Conservation (phyloP, 2,797 vertebrate genomes). For the Schizopygopsis malacanthus region DNA sequence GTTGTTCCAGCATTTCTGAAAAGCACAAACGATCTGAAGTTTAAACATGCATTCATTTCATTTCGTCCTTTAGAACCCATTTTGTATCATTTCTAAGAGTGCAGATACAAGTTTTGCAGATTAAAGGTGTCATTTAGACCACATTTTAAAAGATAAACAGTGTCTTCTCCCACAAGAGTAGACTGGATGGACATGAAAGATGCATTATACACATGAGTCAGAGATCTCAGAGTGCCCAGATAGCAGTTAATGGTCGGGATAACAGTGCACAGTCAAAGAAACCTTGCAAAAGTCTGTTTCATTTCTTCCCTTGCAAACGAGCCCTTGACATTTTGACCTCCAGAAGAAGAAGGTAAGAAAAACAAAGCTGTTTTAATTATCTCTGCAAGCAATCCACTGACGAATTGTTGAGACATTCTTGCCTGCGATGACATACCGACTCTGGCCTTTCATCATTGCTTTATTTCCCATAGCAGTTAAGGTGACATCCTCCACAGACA, state of each 20-base stretch:
- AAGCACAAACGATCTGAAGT: background rate
- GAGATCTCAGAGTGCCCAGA: constrained; percentile 9
- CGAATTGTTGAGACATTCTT: constrained; percentile 12
- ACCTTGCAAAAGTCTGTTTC: background rate
- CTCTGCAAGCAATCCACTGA: constrained; percentile 10
- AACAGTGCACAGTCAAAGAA: constrained; percentile 24
- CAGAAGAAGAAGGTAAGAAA: constrained; percentile 15
- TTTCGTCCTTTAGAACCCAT: background rate
- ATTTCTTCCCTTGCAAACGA: constrained; percentile 15
- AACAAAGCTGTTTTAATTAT: constrained; percentile 31
- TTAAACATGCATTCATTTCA: background rate
- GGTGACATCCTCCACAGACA: constrained; percentile 45
- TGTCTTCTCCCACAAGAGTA: background rate
- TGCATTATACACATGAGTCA: constrained; percentile 28
- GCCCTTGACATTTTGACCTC: constrained; percentile 46
- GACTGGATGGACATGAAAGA: constrained; percentile 42
- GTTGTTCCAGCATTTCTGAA: background rate
- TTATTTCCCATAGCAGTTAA: constrained; percentile 48
- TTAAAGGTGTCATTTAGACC: background rate
- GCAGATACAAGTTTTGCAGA: background rate
- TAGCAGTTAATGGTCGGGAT: constrained; percentile 33
- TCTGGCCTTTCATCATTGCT: constrained; percentile 4
- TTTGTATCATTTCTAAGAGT: background rate
- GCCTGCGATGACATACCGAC: constrained; percentile 4
- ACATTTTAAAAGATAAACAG: background rate